These are phyloP conservation scores for Notothenia coriiceps DNA, from an alignment of 2,113 vertebrate genomes.

Conservation along the genomic window DNA sequence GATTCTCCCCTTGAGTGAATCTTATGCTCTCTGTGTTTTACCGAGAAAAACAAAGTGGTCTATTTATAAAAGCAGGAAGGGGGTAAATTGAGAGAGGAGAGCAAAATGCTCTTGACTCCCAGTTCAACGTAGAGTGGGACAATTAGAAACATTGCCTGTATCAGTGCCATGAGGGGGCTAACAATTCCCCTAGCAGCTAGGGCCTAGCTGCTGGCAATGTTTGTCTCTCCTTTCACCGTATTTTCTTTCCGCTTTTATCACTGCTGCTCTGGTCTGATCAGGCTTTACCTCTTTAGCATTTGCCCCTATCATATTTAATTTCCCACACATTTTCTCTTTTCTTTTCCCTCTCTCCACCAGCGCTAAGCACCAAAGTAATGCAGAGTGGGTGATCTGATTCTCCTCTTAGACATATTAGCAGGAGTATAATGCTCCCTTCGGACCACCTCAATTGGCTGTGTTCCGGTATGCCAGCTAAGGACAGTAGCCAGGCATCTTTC, in stretches of 20 bases:
- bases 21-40: constrained; percentile 62
- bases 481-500: constrained; percentile 32
- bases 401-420: constrained; percentile 54
- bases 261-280: constrained; percentile 2
- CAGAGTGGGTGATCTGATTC: constrained; percentile 44
- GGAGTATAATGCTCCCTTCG: constrained; percentile 44
- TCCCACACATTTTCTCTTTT: constrained; percentile 31
- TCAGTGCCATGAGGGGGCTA: not conserved
- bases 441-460: constrained; percentile 24
- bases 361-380: constrained; percentile 48
- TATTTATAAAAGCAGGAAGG: constrained; percentile 71
- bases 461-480: constrained; percentile 51
- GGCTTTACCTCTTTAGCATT: constrained; percentile 15
- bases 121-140: constrained; percentile 23
- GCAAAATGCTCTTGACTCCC: constrained; percentile 39
- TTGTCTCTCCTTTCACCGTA: constrained; percentile 13
- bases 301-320: constrained; percentile 44
- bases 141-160: constrained; percentile 39
- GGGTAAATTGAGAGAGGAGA: constrained; percentile 11
- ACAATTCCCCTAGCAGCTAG: not conserved
- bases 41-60: constrained; percentile 67
- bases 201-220: constrained; percentile 14
- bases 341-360: constrained; percentile 34
- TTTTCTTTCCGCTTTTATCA: constrained; percentile 2
- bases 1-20: constrained; percentile 65